A percentile compares a stretch with the other conserved stretches of the same genome.
These are phyloP conservation scores for Lasioglossum marginatum DNA, from an alignment of 2,888 invertebrate species.

Conservation along the genomic window DNA sequence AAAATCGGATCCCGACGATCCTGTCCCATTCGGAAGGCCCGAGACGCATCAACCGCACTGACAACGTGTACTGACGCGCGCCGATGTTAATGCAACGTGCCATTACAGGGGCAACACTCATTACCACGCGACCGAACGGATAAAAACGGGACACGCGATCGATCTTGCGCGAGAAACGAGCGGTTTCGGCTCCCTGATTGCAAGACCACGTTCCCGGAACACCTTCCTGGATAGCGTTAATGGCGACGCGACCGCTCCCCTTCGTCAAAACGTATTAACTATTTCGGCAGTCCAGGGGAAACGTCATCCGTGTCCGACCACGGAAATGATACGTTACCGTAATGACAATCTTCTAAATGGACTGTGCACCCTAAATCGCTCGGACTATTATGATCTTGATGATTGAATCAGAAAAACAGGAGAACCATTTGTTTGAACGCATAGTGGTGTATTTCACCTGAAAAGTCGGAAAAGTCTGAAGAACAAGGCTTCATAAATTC, in stretches of 20 bases:
- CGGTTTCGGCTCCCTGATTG: conserved; percentile 46
- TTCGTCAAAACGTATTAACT: conserved; percentile 46
- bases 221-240: conserved; percentile 36
- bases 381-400: neutral
- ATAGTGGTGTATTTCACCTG: too few relatives aligned
- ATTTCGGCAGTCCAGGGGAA: conserved; percentile 20
- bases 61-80: neutral
- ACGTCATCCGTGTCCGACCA: neutral
- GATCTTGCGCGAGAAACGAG: conserved; percentile 46
- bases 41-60: conserved; percentile 1
- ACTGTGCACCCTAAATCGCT: neutral
- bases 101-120: conserved; percentile 43
- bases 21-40: neutral
- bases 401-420: neutral
- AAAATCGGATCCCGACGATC: neutral
- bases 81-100: conserved; percentile 49
- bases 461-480: too few relatives aligned
- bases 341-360: conserved; percentile 9
- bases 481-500: too few relatives aligned
- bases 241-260: conserved; percentile 38
- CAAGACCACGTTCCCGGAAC: conserved; percentile 22
- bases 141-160: conserved; percentile 49
- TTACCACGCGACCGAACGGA: conserved; percentile 39
- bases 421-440: neutral
- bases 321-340: neutral